A percentile compares a stretch with the other conserved stretches of the same genome.
Evolutionary conservation across 2,113 vertebrate species (phyloP).

Genomic region (Puffinus mauretanicus): DNA sequence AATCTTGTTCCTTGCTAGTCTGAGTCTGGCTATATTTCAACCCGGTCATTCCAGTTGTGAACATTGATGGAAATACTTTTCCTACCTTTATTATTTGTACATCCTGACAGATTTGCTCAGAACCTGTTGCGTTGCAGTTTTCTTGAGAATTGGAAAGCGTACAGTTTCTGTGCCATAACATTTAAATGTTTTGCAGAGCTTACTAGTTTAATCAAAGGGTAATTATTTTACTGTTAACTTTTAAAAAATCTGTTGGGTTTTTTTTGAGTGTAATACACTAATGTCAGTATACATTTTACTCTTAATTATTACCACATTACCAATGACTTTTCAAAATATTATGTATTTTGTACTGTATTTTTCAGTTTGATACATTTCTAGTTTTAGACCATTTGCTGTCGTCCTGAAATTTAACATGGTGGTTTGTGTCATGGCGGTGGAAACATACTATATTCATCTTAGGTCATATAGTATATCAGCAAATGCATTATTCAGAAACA

Average conservation of each 20-base stretch:
- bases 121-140: not conserved
- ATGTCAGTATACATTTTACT: not conserved
- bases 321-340: conserved; percentile 59
- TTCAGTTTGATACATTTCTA: conserved; percentile 16
- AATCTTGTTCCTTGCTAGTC: not conserved
- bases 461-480: not conserved
- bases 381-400: conserved; percentile 35
- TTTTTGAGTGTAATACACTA: not conserved
- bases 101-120: not conserved
- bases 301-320: conserved; percentile 46
- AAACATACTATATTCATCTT: not conserved
- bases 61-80: not conserved
- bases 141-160: not conserved
- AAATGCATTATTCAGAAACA: not conserved
- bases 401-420: not conserved
- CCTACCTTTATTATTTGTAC: not conserved
- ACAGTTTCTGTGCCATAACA: not conserved
- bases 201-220: not conserved
- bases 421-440: not conserved
- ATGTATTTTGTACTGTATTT: conserved; percentile 8
- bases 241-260: not conserved
- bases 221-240: not conserved
- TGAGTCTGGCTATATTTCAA: not conserved
- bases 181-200: not conserved
- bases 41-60: not conserved